phyloP scores from a whole-genome alignment of 2,797 vertebrate genomes.

The Pristis pectinata region DNA sequence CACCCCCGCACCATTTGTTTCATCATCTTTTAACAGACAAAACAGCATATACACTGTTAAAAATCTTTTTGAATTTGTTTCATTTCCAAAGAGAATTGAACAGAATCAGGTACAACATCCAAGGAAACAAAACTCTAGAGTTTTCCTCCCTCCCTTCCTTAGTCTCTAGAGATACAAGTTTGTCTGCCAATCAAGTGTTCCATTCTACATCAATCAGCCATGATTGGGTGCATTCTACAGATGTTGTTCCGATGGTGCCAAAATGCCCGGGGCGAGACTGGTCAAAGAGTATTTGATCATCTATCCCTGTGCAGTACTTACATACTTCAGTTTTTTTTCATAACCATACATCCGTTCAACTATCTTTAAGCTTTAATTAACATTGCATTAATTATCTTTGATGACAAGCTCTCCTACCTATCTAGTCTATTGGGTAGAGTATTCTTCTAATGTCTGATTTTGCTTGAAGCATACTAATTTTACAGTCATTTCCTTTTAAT shows the following conservation, averaged over 20 bases:
- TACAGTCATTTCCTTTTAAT: not conserved
- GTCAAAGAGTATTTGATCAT: constrained; percentile 29
- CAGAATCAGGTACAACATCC: not conserved
- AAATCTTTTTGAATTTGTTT: not conserved
- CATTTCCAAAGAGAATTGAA: not conserved
- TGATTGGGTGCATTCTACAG: not conserved
- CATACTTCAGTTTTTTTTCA: constrained; percentile 1
- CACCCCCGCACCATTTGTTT: too few species aligned
- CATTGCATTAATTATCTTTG: constrained; percentile 29
- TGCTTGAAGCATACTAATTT: not conserved
- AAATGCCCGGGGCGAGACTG: constrained; percentile 3
- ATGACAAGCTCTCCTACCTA: constrained; percentile 13
- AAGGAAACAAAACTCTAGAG: not conserved
- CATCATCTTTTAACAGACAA: not conserved
- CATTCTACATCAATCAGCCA: not conserved
- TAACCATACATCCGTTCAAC: constrained; percentile 13
- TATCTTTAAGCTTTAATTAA: constrained; percentile 21
- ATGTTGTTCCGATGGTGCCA: not conserved
- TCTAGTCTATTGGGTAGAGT: not conserved
- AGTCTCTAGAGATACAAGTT: not conserved
- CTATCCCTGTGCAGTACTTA: constrained; percentile 4
- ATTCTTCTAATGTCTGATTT: not conserved
- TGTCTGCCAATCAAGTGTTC: not conserved
- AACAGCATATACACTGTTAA: not conserved
- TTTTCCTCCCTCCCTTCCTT: not conserved